These are phyloP conservation scores for Mus musculus DNA, from an alignment of 2,113 vertebrate genomes.

Conservation along the genomic window GRCm39 chr12:27052501-27053000, in stretches of 20 bases:
- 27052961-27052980: neutral
- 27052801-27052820: neutral
- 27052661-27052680: neutral
- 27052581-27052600: fast-evolving
- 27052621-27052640: neutral
- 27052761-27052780: fast-evolving
- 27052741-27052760: fast-evolving
- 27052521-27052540: neutral
- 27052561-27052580: neutral
- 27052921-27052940: neutral
- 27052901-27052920: neutral
- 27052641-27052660: neutral
- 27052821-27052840: too few relatives aligned
- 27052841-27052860: neutral
- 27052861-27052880: neutral
- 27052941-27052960: neutral
- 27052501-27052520: neutral
- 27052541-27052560: neutral
- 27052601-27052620: fast-evolving
- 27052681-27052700: neutral
- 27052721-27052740: neutral
- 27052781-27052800: neutral
- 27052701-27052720: neutral
- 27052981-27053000: neutral
- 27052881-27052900: neutral